Evolutionary conservation across 2,888 invertebrate genomes (phyloP).

Genomic region (Pachymerium ferrugineum): DNA sequence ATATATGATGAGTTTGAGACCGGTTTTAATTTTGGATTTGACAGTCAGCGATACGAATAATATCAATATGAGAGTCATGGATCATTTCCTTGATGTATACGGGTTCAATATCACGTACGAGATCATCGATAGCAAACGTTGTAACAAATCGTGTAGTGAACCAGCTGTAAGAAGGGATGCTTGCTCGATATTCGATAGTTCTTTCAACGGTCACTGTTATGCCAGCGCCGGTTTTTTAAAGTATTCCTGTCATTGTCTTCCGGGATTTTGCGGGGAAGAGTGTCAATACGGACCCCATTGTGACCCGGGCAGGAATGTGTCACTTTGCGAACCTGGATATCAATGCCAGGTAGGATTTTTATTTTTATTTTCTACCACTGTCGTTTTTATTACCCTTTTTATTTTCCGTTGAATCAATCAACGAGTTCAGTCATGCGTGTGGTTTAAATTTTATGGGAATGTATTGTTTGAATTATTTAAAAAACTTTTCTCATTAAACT

Average conservation of each 20-base stretch:
- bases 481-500: no score
- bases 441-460: no score
- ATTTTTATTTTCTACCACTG: neutral
- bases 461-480: no score
- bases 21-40: slow-evolving; percentile 73
- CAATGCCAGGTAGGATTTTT: slow-evolving; percentile 66
- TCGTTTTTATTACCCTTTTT: neutral
- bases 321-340: slow-evolving; percentile 69
- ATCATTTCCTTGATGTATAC: slow-evolving; percentile 74
- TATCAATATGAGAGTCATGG: slow-evolving; percentile 73
- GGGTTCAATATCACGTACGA: slow-evolving; percentile 92
- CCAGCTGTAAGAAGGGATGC: slow-evolving; percentile 40
- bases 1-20: slow-evolving; percentile 52
- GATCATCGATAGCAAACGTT: slow-evolving; percentile 53
- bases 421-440: no score
- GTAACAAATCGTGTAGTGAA: no score
- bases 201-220: slow-evolving; percentile 78
- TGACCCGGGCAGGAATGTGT: slow-evolving; percentile 57
- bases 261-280: slow-evolving; percentile 68
- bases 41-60: slow-evolving; percentile 52
- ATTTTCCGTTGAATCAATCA: neutral
- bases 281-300: slow-evolving; percentile 81
- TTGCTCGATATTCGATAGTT: slow-evolving; percentile 74
- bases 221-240: slow-evolving; percentile 63
- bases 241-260: slow-evolving; percentile 74